phyloP scores from a whole-genome alignment of 2,113 vertebrate species.

The Phrynosoma blainvillii region DNA sequence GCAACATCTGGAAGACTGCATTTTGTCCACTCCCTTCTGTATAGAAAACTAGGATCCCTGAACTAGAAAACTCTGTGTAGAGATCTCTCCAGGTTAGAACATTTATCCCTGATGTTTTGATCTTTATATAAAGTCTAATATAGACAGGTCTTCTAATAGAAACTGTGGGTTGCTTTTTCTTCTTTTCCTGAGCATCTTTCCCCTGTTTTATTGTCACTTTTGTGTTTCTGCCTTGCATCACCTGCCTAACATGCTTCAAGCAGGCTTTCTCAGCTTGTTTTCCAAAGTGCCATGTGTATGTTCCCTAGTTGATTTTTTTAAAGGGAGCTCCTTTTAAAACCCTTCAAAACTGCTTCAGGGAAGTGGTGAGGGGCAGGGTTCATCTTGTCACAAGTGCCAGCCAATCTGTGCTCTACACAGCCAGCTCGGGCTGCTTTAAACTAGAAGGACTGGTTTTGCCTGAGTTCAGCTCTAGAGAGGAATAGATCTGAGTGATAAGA shows the following conservation, averaged over 20 bases:
- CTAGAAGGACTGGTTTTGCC: background rate
- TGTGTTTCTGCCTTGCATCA: background rate
- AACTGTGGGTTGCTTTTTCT: background rate
- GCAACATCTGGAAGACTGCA: too few species aligned
- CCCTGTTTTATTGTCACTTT: background rate
- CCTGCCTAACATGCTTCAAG: background rate
- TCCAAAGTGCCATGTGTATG: background rate
- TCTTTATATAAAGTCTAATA: background rate
- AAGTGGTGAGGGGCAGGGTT: background rate
- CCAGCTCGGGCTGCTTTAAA: background rate
- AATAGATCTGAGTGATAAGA: background rate
- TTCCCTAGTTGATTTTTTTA: background rate
- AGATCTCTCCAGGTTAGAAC: background rate
- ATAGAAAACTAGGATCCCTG: background rate
- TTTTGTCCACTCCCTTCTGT: too few species aligned
- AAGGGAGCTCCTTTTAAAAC: background rate
- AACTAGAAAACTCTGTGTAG: background rate
- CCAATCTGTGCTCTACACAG: background rate
- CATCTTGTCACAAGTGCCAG: background rate
- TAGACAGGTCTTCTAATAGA: background rate
- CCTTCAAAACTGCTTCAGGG: background rate
- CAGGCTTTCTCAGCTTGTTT: background rate
- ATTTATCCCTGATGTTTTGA: background rate
- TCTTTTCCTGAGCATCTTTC: background rate
- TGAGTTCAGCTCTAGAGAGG: background rate